Conservation (phyloP, 2,797 vertebrate genomes). For the Melanotaenia nigrans region DNA sequence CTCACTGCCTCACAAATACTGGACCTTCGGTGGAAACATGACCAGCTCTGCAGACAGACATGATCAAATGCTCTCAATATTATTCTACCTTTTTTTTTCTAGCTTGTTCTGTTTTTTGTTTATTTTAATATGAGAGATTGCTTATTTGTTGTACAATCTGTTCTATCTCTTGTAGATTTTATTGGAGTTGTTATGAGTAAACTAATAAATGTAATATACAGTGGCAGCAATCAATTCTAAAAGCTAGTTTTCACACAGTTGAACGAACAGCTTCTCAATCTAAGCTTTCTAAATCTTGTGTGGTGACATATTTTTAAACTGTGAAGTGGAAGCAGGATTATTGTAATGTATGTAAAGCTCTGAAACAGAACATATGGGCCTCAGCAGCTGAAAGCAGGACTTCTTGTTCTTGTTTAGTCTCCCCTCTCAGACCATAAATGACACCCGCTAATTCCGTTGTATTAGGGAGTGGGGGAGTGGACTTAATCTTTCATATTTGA, state of each 20-base stretch:
- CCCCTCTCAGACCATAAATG: conserved; percentile 39
- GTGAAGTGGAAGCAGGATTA: conserved; percentile 49
- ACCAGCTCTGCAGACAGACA: conserved; percentile 9
- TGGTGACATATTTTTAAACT: conserved; percentile 33
- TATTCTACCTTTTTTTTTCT: not conserved
- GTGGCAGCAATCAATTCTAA: conserved; percentile 10
- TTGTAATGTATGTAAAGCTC: conserved; percentile 67
- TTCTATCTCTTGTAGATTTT: not conserved
- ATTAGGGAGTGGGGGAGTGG: conserved; percentile 12
- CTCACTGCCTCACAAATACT: not conserved
- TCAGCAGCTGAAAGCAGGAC: conserved; percentile 20
- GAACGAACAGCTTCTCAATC: conserved; percentile 24
- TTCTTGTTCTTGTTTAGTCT: conserved; percentile 27
- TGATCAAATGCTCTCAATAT: conserved; percentile 4
- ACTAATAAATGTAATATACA: conserved; percentile 4
- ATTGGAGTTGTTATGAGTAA: not conserved
- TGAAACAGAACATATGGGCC: conserved; percentile 33
- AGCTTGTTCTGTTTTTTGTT: not conserved
- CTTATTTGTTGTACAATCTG: not conserved
- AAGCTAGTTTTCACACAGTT: conserved; percentile 1
- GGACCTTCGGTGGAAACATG: conserved; percentile 12
- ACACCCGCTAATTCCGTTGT: conserved; percentile 44
- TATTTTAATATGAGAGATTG: not conserved
- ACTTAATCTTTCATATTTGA: conserved; percentile 59
- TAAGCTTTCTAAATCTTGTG: conserved; percentile 15